These are phyloP conservation scores for Idaea biselata DNA, from an alignment of 2,888 invertebrate genomes.

Conservation along the genomic window DNA sequence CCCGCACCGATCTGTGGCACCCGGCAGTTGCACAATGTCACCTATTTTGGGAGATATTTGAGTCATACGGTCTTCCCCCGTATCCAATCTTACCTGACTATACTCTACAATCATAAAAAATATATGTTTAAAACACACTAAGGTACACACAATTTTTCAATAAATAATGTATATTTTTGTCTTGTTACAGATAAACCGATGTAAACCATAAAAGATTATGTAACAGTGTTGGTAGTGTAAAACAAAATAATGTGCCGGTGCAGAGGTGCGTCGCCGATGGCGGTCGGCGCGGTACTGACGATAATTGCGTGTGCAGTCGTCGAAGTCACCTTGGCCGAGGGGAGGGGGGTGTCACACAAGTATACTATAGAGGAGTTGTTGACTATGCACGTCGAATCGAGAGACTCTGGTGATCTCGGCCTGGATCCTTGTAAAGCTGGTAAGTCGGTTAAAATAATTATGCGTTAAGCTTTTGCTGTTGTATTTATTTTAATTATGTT, in stretches of 20 bases:
- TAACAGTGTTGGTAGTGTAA: slow-evolving; percentile 50
- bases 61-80: too few species aligned
- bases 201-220: slow-evolving; percentile 47
- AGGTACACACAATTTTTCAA: too few species aligned
- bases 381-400: slow-evolving; percentile 82
- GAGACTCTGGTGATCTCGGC: slow-evolving; percentile 87
- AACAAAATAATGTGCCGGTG: slow-evolving; percentile 55
- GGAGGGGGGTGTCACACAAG: slow-evolving; percentile 64
- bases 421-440: slow-evolving; percentile 94
- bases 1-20: too few species aligned
- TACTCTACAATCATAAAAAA: too few species aligned
- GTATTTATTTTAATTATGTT: too few species aligned
- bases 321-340: slow-evolving; percentile 50
- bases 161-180: slow-evolving; percentile 10
- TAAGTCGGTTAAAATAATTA: slow-evolving; percentile 65
- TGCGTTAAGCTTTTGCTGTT: too few species aligned
- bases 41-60: too few species aligned
- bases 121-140: too few species aligned
- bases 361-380: slow-evolving; percentile 86
- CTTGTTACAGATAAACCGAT: slow-evolving; percentile 60
- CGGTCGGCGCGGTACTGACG: slow-evolving; percentile 51
- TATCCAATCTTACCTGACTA: too few species aligned
- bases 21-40: too few species aligned
- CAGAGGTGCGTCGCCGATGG: slow-evolving; percentile 44
- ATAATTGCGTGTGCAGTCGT: slow-evolving; percentile 44